Evolutionary conservation across 2,888 invertebrate species (phyloP), one percentile per base, ranked within the genome.

Genomic region (Anthrax anthrax): DNA sequence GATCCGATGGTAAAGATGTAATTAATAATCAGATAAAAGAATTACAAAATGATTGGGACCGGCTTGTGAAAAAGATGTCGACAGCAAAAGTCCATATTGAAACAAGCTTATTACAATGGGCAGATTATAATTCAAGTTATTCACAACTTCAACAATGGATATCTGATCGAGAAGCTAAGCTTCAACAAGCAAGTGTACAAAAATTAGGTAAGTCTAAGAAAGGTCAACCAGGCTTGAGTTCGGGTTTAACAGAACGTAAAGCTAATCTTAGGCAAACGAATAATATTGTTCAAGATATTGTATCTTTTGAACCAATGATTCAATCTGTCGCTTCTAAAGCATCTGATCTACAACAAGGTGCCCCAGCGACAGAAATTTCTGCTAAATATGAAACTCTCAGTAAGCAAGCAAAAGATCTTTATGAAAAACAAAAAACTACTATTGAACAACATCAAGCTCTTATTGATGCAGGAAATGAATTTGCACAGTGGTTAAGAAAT

Each of bases 281-380:
- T 70, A 90, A 88, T 65, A 88, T 94, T 61, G 90, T 94, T 39
- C 92, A 94, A 71, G 95, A 96, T 69, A 94, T 95, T 61, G 89
- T 91, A 54, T 89, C 92, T 44, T 91, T 94, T 69, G 92, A 95
- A 66, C 94, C 94, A 43, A 92, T 95, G 88, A 91, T 95, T 58
- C 91, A 92, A 65, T 92, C 92, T 39, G 90, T 94, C 37, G 83
- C 89, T 46, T 86, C 84, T 44, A 95, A 94, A 72, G 94, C 92
- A 52, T 89, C 88, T 56, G 90, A 90, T 69, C 72, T 94, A 56
- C 85, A 86, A 69, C 88, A 90, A 70, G 87, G 86, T 50, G 86
- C 84, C 46, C 91, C 92, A 3, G 90, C 91, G 13, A 84, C 88
- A 19, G 91, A 91, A 70, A 91, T 95, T 48, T 86, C 90, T 2